Base-by-base conservation (phyloP, 2,113 vertebrate genomes). In the Polypterus senegalus region DNA sequence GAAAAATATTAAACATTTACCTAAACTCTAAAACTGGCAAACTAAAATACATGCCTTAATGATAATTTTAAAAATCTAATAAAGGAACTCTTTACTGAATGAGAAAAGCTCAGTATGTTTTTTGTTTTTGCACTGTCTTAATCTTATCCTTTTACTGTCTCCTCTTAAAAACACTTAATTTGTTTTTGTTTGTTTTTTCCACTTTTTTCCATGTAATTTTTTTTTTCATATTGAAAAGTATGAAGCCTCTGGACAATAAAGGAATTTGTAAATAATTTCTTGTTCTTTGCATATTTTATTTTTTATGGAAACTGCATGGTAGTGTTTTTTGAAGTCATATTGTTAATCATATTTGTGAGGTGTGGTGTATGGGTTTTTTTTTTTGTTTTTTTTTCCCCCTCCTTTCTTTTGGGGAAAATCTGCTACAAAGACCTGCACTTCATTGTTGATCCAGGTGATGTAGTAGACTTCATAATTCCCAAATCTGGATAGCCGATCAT, bases 231-330 rank as follows among this genome's bases (percentile, higher is more conserved):
- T 66, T 68, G 66, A 66, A 62, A 73, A 71, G 53, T 60, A 65
- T 63, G 64, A 64, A 70, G 69, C 74, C 69, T 69, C 69, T 71
- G 71, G 70, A 71, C 47, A 54, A 52, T 52, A 69, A 72, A 65
- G 51, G 59, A 63, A 54, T 66, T 66, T 66, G 58, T 62, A 54
- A 52, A 3, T 62, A 47, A 62, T 27, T 27, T 27, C 27, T 27
- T 27, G 27, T 27, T 27, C 27, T 27, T 27, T 27, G 27, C 27
- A 27, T 27, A 27, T 27, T 27, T 27, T 27, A 27, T 1, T n/a
- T n/a, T n/a, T n/a, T 27, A 27, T 27, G 27, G 27, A 27, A 27
- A 27, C 27, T 27, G 27, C 27, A 2, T 27, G 27, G 27, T 27
- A 27, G 27, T 27, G 27, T 27, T 27, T 27, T 27, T 27, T 27